A percentile compares a stretch with the other conserved stretches of the same genome.
phyloP scores from a whole-genome alignment of 2,888 invertebrate species.

The Lamellibrachia satsuma region DNA sequence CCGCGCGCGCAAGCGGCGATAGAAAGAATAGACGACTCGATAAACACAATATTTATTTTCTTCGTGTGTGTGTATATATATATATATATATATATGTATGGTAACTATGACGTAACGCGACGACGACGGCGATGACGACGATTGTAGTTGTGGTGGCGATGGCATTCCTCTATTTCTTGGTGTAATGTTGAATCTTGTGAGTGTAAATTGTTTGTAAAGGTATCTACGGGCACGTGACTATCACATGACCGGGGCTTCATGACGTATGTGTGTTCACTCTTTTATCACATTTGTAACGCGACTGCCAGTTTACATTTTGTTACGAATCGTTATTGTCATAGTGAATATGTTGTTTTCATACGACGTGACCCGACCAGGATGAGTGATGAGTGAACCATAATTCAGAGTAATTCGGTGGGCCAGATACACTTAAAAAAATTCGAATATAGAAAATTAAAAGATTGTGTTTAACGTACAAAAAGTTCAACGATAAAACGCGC shows the following conservation, averaged over 20 bases:
- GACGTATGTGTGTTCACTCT: background rate
- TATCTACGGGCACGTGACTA: constrained; percentile 3
- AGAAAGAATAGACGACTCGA: background rate
- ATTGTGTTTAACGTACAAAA: background rate
- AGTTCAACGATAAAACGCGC: background rate
- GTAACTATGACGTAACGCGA: background rate
- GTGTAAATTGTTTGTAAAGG: constrained; percentile 12
- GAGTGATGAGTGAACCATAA: background rate
- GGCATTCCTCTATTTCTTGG: background rate
- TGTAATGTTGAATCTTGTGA: background rate
- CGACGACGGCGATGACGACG: background rate
- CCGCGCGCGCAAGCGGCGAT: background rate
- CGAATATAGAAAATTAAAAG: background rate
- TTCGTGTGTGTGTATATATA: background rate
- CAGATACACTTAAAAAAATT: background rate
- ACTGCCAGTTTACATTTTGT: constrained; percentile 17
- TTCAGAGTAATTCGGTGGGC: background rate
- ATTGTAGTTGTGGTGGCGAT: background rate
- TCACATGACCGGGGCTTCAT: constrained; percentile 1
- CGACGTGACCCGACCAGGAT: background rate
- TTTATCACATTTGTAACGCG: constrained; percentile 12
- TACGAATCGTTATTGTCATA: constrained; percentile 11
- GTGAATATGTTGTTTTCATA: background rate
- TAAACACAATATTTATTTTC: constrained; percentile 17
- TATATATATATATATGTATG: background rate